Evolutionary conservation across 2,888 invertebrate species (phyloP).

Genomic region (Agriopis leucophaearia): DNA sequence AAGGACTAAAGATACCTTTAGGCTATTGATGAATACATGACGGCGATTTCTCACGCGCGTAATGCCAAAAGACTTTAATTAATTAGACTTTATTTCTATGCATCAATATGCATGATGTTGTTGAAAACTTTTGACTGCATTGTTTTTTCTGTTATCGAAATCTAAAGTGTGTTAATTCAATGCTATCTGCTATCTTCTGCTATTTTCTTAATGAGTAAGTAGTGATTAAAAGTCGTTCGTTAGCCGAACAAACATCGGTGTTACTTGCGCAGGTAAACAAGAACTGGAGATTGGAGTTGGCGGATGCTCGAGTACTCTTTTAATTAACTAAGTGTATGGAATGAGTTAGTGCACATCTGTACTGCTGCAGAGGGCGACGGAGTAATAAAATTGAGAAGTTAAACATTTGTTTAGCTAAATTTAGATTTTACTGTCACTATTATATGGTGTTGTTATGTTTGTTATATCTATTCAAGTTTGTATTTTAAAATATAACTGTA

Average conservation of each 20-base stretch:
- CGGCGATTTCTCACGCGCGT: too few relatives aligned
- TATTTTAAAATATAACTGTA: too few relatives aligned
- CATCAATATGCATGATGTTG: too few relatives aligned
- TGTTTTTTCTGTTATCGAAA: not conserved
- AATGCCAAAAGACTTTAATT: too few relatives aligned
- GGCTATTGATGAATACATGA: too few relatives aligned
- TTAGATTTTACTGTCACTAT: not conserved
- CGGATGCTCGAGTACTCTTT: slow-evolving; percentile 72
- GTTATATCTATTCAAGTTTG: not conserved
- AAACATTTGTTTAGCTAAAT: slow-evolving; percentile 39
- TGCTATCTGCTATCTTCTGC: too few relatives aligned
- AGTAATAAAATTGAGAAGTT: slow-evolving; percentile 53
- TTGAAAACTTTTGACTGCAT: too few relatives aligned
- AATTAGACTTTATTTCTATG: too few relatives aligned
- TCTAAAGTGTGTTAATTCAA: not conserved
- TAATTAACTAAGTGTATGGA: slow-evolving; percentile 81
- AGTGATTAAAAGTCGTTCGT: slow-evolving; percentile 65
- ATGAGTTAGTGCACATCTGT: slow-evolving; percentile 63
- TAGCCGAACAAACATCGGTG: slow-evolving; percentile 73
- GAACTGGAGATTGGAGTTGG: slow-evolving; percentile 57
- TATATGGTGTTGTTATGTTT: too few relatives aligned
- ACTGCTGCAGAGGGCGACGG: slow-evolving; percentile 56
- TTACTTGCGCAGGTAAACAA: slow-evolving; percentile 68
- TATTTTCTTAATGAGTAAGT: slow-evolving; percentile 60
- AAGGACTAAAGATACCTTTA: too few relatives aligned